Conservation (phyloP, 1,140 invertebrate species). For the Chironomus striatipennis region DNA sequence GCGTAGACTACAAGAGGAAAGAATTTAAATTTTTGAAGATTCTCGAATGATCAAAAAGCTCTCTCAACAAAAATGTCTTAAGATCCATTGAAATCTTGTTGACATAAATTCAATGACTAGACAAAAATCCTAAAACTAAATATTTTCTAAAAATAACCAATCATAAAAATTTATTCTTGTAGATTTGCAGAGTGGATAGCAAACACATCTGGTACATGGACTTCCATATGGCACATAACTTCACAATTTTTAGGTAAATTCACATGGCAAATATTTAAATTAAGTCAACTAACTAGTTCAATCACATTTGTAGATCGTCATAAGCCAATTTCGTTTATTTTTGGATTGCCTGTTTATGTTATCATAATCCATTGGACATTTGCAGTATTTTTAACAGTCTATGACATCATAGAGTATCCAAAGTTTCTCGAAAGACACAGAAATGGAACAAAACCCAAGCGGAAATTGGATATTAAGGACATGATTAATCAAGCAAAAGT, state of each 20-base stretch:
- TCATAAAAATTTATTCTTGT: not conserved
- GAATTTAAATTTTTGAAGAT: too few species aligned
- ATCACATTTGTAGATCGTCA: conserved; percentile 5
- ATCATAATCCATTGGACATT: not conserved
- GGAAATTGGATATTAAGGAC: not conserved
- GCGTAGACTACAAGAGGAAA: too few species aligned
- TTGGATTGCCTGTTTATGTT: not conserved
- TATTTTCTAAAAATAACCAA: too few species aligned
- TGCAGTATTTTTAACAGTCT: not conserved
- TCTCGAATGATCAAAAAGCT: too few species aligned
- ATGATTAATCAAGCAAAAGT: not conserved
- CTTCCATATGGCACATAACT: not conserved
- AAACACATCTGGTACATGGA: not conserved
- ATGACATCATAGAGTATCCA: not conserved
- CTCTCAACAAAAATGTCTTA: too few species aligned
- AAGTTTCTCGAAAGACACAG: too few species aligned
- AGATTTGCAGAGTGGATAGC: not conserved
- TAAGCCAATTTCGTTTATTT: not conserved
- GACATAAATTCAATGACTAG: too few species aligned
- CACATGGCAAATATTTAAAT: not conserved
- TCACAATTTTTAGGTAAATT: not conserved
- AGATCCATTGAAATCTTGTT: too few species aligned
- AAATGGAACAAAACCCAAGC: too few species aligned
- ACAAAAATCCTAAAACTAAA: too few species aligned
- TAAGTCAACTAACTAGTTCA: not conserved